Evolutionary conservation across 35 echinoderm and acorn worm species (phyloP).

Genomic region (Ptychodera flava): DNA sequence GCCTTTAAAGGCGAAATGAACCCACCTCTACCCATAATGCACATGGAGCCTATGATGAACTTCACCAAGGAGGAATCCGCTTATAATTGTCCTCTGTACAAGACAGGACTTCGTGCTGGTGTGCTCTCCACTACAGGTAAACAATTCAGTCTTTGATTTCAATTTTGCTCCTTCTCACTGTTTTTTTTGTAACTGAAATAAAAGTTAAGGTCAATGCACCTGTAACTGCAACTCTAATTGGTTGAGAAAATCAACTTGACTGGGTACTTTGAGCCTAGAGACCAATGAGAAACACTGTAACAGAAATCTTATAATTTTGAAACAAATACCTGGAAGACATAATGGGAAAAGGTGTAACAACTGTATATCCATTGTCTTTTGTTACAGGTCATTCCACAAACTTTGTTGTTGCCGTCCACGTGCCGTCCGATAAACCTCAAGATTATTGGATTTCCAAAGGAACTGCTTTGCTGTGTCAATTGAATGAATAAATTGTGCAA

Average conservation of each 20-base stretch:
- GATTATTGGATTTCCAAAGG: constrained; percentile 97
- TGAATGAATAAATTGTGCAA: constrained; percentile 71
- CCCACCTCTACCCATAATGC: constrained; percentile 86
- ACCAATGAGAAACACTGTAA: too few species aligned
- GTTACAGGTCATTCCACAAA: constrained; percentile 91
- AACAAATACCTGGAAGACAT: too few species aligned
- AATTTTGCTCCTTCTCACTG: too few species aligned
- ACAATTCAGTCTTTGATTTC: not conserved
- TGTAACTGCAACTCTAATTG: too few species aligned
- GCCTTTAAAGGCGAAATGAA: constrained; percentile 82
- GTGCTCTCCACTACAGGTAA: constrained; percentile 86
- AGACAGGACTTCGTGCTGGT: constrained; percentile 85
- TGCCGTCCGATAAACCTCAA: constrained; percentile 67
- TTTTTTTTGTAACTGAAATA: too few species aligned
- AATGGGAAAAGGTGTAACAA: too few species aligned
- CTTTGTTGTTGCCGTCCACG: constrained; percentile 87
- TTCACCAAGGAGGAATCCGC: constrained; percentile 50
- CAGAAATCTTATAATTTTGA: too few species aligned
- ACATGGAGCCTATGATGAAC: constrained; percentile 96
- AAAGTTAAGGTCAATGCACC: too few species aligned
- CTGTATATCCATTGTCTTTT: too few species aligned
- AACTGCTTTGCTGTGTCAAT: constrained; percentile 75
- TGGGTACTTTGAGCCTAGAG: too few species aligned
- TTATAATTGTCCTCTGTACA: constrained; percentile 91
- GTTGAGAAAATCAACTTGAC: too few species aligned